Base-by-base conservation (phyloP, 2,797 vertebrate genomes). In the Typhlichthys subterraneus region DNA sequence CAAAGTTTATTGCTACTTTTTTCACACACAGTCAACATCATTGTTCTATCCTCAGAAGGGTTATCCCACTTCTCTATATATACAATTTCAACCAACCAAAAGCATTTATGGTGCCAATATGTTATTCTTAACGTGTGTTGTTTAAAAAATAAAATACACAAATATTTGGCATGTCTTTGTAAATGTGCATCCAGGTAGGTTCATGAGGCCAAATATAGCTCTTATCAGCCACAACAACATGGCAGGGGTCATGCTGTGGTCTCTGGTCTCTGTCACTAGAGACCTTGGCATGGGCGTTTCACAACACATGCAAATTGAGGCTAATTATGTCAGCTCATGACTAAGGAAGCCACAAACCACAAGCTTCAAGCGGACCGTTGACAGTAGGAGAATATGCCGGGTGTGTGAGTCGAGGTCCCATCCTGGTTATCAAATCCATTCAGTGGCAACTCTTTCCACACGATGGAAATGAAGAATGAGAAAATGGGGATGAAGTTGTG, bases 221-320 rank as follows among this genome's bases (percentile, higher is more conserved):
- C 50, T 88, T 91, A 92, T 93, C 90, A 84, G 71, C 52, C 38
- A 17, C 33, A 10, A 55, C 80, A 80, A 67, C 62, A 77, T 86
- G 84, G 83, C 85, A 83, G 48, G 75, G 50, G 23, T 29, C 23
- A 29, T 29, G 23, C 23, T 29, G 23, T 29, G 23, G 23, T 29
- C 23, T 29, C 23, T 29, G 23, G 23, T 29, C 23, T 29, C 23
- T 29, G 4, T 29, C 23, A 78, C 73, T 61, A 57, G 9, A 54
- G 63, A 46, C 7, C 31, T 6, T 60, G 65, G 69, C 48, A 4
- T 9, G 15, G 61, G 55, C 15, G 15, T 58, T 61, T 79, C 73
- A 61, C 23, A 55, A 11, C 55, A 61, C 51, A 49, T 61, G 56
- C 67, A 62, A 77, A 64, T 74, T 56, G 53, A 79, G 81, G 88